Conservation (phyloP, 2,797 vertebrate species). For the Capromys pilorides region DNA sequence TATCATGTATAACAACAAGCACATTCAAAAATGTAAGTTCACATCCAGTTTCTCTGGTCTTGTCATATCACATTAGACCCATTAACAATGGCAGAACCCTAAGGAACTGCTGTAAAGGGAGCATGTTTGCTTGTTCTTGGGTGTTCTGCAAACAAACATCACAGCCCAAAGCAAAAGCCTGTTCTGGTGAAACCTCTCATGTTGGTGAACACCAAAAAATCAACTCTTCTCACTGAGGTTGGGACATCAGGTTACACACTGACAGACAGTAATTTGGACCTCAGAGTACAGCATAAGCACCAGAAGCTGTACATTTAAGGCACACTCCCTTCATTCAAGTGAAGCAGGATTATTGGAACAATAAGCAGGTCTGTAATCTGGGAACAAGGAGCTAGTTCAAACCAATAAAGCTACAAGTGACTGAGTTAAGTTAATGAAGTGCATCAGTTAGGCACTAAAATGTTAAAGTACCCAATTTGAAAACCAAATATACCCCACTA, state of each 20-base stretch:
- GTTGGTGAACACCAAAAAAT: conserved; percentile 70
- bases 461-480: conserved; percentile 76
- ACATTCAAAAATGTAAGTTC: conserved; percentile 90
- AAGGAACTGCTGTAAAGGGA: conserved; percentile 83
- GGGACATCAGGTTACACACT: conserved; percentile 78
- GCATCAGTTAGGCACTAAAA: conserved; percentile 75
- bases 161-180: no score
- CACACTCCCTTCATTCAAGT: conserved; percentile 86
- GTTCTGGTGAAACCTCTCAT: conserved; percentile 72
- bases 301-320: conserved; percentile 83
- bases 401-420: conserved; percentile 79
- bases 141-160: neutral
- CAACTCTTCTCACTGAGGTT: conserved; percentile 68
- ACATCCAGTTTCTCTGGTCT: conserved; percentile 88
- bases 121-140: conserved; percentile 73
- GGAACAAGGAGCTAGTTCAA: conserved; percentile 83
- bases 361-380: conserved; percentile 84
- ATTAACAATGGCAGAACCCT: conserved; percentile 90
- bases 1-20: conserved; percentile 81
- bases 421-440: conserved; percentile 80
- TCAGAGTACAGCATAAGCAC: conserved; percentile 83
- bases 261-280: conserved; percentile 85
- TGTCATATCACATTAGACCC: conserved; percentile 89
- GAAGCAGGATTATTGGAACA: conserved; percentile 86
- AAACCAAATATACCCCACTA: conserved; percentile 78